Evolutionary conservation across 2,113 vertebrate species (phyloP).

Genomic region (Echinops telfairi): DNA sequence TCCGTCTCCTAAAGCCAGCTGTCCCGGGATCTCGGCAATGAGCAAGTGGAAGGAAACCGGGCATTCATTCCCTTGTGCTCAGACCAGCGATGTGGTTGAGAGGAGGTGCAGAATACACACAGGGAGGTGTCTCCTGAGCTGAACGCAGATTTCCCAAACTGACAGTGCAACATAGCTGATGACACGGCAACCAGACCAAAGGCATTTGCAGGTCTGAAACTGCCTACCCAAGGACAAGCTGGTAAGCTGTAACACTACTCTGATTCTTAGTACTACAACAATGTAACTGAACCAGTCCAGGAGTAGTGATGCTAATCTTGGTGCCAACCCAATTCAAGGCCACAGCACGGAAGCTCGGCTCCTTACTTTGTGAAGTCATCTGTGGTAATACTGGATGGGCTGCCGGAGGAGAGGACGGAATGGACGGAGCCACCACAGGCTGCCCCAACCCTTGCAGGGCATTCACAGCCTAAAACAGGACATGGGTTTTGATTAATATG

Average conservation of each 20-base stretch:
- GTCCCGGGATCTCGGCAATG: neutral
- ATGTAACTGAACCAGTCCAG: neutral
- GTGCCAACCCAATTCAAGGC: constrained; percentile 13
- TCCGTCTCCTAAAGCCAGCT: neutral
- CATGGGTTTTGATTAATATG: neutral
- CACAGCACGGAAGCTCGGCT: neutral
- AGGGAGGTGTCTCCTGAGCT: neutral
- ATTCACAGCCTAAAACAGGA: constrained; percentile 89
- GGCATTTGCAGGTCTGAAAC: neutral
- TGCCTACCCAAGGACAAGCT: neutral
- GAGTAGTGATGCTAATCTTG: neutral
- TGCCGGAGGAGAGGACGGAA: constrained; percentile 85
- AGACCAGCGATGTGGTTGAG: neutral
- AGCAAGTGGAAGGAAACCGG: neutral
- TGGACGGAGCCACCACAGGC: constrained; percentile 81
- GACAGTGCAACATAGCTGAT: neutral
- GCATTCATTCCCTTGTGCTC: neutral
- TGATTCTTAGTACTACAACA: neutral
- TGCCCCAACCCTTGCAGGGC: constrained; percentile 83
- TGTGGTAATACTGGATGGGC: constrained; percentile 81
- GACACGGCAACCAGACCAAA: neutral
- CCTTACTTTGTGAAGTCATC: constrained; percentile 84
- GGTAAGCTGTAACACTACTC: neutral
- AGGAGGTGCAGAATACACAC: constrained; percentile 1
- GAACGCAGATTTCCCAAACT: constrained; percentile 31